phyloP scores from a whole-genome alignment of 2,797 vertebrate genomes.

The Amblyraja radiata region DNA sequence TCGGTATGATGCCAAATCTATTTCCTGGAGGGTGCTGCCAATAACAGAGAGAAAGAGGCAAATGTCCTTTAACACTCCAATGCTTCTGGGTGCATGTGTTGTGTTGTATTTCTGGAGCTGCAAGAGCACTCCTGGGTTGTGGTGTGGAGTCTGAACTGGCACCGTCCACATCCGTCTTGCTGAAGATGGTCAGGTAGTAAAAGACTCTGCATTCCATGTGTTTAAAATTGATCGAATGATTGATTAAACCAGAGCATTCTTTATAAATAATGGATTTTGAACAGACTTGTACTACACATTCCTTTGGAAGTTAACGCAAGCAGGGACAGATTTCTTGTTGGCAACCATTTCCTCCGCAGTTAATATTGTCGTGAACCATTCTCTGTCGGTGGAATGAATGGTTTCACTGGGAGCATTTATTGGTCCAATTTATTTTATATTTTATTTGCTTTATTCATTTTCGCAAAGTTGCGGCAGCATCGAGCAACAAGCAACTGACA shows the following conservation, averaged over 20 bases:
- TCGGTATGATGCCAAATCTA: too few relatives aligned
- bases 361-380: background rate
- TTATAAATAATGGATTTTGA: background rate
- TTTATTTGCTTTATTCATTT: background rate
- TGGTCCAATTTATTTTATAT: background rate
- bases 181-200: background rate
- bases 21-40: background rate
- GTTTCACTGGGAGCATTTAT: background rate
- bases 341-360: background rate
- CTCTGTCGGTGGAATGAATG: background rate
- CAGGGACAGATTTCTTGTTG: background rate
- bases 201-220: background rate
- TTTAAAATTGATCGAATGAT: background rate
- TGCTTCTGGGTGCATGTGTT: background rate
- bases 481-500: too few relatives aligned
- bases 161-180: background rate
- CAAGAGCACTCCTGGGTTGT: too few relatives aligned
- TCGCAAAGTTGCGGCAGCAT: too few relatives aligned
- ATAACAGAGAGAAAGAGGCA: background rate
- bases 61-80: background rate
- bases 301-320: background rate
- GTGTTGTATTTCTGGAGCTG: background rate
- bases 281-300: background rate
- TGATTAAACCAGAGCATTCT: background rate
- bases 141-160: background rate